Evolutionary conservation across 2,888 invertebrate species (phyloP).

Genomic region (Caenorhabditis virilis): DNA sequence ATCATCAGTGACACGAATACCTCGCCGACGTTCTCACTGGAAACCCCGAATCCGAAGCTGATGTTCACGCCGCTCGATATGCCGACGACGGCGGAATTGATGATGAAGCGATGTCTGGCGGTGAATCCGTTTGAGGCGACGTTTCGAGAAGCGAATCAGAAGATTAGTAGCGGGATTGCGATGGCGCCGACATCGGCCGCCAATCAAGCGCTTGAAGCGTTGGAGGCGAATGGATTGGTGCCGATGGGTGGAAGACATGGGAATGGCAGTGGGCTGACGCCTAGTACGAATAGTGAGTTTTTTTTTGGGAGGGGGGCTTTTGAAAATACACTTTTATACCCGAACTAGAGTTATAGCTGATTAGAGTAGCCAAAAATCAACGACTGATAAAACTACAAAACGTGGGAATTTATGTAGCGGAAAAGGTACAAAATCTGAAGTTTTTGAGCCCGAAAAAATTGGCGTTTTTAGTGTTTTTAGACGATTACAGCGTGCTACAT

Average conservation of each 20-base stretch:
- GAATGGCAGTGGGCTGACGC: too few species aligned
- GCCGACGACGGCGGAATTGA: constrained; percentile 65
- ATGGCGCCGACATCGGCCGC: constrained; percentile 25
- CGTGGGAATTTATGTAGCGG: too few species aligned
- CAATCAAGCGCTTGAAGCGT: constrained; percentile 32
- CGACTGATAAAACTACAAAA: too few species aligned
- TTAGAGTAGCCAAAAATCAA: too few species aligned
- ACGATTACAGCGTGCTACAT: too few species aligned
- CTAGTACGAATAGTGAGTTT: constrained; percentile 7
- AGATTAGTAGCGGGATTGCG: constrained; percentile 41
- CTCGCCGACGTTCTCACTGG: constrained; percentile 20
- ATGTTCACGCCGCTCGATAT: constrained; percentile 49
- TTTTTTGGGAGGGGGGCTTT: background rate
- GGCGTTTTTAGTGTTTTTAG: too few species aligned
- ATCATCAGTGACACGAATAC: constrained; percentile 20
- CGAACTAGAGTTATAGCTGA: too few species aligned
- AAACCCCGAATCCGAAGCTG: constrained; percentile 38
- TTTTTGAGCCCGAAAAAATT: too few species aligned
- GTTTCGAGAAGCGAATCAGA: constrained; percentile 66
- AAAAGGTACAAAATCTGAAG: too few species aligned
- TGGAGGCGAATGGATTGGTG: constrained; percentile 50
- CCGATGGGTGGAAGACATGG: constrained; percentile 27
- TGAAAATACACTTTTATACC: background rate
- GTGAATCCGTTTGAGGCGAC: constrained; percentile 67
- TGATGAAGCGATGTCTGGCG: constrained; percentile 65